A percentile compares a stretch with the other conserved stretches of the same genome.
phyloP scores from a whole-genome alignment of 1,140 invertebrate species.

The Tetramorium simillimum region DNA sequence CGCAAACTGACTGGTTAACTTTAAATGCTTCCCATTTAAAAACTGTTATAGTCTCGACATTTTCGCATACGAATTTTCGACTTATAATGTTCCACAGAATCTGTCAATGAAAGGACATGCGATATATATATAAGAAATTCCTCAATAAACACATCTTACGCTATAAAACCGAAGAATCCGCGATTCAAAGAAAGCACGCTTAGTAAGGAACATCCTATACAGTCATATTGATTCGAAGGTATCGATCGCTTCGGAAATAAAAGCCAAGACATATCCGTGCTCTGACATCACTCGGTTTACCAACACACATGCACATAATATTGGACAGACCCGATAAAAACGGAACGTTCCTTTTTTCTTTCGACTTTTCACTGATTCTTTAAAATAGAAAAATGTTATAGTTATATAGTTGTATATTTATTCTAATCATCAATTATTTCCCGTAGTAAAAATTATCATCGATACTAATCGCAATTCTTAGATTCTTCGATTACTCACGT shows the following conservation, averaged over 20 bases:
- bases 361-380: constrained; percentile 5
- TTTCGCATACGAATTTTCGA: no score
- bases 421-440: background rate
- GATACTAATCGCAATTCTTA: background rate
- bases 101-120: no score
- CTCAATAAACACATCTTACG: background rate
- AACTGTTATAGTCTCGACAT: no score
- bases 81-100: no score
- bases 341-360: background rate
- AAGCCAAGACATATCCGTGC: constrained; percentile 51
- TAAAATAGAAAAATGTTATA: constrained; percentile 23
- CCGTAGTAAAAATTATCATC: background rate
- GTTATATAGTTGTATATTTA: background rate
- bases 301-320: constrained; percentile 14
- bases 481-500: background rate
- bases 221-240: constrained; percentile 47
- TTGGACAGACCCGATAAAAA: constrained; percentile 32
- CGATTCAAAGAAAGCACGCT: background rate
- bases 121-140: background rate
- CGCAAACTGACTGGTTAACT: no score
- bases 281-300: constrained; percentile 52
- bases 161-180: background rate
- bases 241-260: constrained; percentile 57
- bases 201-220: constrained; percentile 7
- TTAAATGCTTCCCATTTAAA: no score